These are phyloP conservation scores for Psilopsiagon aurifrons DNA, from an alignment of 2,113 vertebrate genomes.

Conservation along the genomic window DNA sequence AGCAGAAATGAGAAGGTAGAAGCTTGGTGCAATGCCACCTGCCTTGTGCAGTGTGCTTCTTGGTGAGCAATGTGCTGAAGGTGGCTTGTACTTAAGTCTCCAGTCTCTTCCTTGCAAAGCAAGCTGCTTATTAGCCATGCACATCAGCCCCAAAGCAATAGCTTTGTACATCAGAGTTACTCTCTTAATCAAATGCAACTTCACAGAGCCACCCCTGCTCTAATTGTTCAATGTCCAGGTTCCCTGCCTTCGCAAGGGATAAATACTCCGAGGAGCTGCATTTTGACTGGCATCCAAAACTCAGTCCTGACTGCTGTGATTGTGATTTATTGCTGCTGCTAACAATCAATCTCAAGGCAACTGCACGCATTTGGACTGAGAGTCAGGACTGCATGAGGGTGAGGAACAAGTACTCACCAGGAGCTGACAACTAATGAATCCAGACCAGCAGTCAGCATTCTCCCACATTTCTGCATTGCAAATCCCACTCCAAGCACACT, in stretches of 20 bases:
- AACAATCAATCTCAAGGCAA: conserved; percentile 7
- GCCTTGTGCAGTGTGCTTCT: accelerated
- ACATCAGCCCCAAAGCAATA: not conserved
- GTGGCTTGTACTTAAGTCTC: not conserved
- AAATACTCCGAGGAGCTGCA: not conserved
- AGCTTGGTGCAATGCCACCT: not conserved
- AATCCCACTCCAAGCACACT: not conserved
- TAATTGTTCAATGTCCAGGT: conserved; percentile 13
- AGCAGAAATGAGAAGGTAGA: not conserved
- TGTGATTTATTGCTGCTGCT: conserved; percentile 45
- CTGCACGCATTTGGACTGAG: not conserved
- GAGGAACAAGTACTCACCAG: not conserved
- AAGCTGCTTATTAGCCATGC: not conserved
- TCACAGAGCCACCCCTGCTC: not conserved
- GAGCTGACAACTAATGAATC: not conserved
- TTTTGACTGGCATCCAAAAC: conserved; percentile 42
- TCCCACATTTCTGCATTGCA: not conserved
- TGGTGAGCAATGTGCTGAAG: accelerated
- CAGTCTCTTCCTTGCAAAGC: not conserved
- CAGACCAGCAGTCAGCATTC: not conserved
- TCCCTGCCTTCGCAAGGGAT: not conserved
- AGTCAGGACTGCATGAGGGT: not conserved
- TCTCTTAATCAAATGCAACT: conserved; percentile 45
- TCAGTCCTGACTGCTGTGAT: not conserved
- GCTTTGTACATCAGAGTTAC: not conserved